Percentiles rank a stretch among this genome's conserved stretches.
Conservation (phyloP, 2,888 invertebrate species). For the Metalampra italica region DNA sequence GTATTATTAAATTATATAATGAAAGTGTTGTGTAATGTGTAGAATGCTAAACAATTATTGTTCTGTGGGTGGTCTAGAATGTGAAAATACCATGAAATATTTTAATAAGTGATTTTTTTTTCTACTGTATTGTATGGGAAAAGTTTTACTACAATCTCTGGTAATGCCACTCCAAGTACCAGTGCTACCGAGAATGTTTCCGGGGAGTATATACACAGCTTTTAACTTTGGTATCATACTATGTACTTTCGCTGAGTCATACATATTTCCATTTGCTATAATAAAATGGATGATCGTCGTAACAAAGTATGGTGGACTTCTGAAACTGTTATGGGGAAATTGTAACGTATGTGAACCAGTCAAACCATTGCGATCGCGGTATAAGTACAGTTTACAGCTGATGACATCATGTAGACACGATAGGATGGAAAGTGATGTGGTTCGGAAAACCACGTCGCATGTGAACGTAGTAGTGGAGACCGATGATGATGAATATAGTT, state of each 20-base stretch:
- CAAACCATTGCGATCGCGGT: slow-evolving; percentile 20
- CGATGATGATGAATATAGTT: slow-evolving; percentile 14
- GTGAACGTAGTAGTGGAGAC: slow-evolving; percentile 38
- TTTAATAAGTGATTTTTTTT: too few species aligned
- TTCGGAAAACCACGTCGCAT: slow-evolving; percentile 30
- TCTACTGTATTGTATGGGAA: too few species aligned
- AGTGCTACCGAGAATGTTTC: slow-evolving; percentile 16
- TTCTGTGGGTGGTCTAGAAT: too few species aligned
- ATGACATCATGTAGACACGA: slow-evolving; percentile 26
- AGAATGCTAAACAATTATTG: too few species aligned
- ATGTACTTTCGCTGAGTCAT: slow-evolving; percentile 43
- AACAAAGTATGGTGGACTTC: slow-evolving; percentile 35
- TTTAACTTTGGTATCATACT: slow-evolving; percentile 36
- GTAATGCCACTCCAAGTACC: neutral
- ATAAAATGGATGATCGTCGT: slow-evolving; percentile 47
- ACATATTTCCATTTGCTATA: slow-evolving; percentile 40
- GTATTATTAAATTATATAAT: too few species aligned
- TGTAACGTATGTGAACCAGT: slow-evolving; percentile 9
- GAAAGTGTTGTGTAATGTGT: too few species aligned
- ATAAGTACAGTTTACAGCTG: slow-evolving; percentile 39
- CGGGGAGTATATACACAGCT: slow-evolving; percentile 24
- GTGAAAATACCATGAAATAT: too few species aligned
- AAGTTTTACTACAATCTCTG: neutral
- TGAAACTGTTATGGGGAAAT: slow-evolving; percentile 11
- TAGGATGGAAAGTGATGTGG: neutral